Conservation (phyloP, 2,113 vertebrate species). For the Cranoglanis bouderius region DNA sequence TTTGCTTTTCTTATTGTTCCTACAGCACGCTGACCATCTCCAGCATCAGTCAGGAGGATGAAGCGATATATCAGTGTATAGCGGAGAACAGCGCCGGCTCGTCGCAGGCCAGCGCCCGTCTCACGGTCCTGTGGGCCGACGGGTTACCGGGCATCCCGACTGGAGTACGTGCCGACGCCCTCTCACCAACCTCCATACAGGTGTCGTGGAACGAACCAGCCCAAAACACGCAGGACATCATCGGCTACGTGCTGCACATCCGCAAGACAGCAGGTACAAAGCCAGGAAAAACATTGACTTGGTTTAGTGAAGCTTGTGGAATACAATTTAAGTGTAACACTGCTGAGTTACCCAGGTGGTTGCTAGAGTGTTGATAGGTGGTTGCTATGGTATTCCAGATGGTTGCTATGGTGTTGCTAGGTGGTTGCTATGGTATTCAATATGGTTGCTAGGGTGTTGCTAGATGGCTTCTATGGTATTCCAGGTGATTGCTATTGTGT, state of each 20-base stretch:
- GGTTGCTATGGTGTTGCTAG: background rate
- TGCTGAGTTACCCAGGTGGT: background rate
- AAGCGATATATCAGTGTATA: slow-evolving; percentile 98
- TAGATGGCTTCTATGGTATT: background rate
- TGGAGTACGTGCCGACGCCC: slow-evolving; percentile 78
- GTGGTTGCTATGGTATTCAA: background rate
- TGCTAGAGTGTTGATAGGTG: background rate
- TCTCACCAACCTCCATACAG: slow-evolving; percentile 87
- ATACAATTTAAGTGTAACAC: background rate
- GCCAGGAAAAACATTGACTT: background rate
- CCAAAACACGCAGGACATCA: slow-evolving; percentile 93
- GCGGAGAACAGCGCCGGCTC: slow-evolving; percentile 96
- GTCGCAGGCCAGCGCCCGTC: slow-evolving; percentile 91
- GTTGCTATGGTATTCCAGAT: background rate
- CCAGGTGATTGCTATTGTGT: background rate
- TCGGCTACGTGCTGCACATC: slow-evolving; percentile 95
- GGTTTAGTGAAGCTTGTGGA: background rate
- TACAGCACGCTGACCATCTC: slow-evolving; percentile 90
- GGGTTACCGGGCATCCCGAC: slow-evolving; percentile 87
- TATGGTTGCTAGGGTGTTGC: background rate
- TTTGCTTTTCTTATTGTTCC: slow-evolving; percentile 20
- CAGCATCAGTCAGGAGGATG: slow-evolving; percentile 88
- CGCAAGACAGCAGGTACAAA: slow-evolving; percentile 83
- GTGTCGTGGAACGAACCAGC: slow-evolving; percentile 91
- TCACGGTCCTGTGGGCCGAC: slow-evolving; percentile 93